Evolutionary conservation across 2,888 invertebrate species (phyloP).

Genomic region (Leuctra nigra): DNA sequence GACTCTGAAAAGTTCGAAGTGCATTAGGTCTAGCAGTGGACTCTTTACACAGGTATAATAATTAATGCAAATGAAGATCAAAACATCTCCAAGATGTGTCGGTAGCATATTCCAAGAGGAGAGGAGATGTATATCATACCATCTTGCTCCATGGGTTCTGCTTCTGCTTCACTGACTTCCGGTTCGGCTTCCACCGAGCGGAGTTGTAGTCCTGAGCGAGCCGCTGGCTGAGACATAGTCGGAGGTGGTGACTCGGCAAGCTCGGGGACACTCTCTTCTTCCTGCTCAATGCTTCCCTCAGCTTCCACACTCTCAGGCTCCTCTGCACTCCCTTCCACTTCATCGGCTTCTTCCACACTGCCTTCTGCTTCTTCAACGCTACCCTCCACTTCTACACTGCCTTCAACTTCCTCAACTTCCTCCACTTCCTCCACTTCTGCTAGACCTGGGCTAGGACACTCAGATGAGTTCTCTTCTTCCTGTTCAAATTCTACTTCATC

Average conservation of each 20-base stretch:
- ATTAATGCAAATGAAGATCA: too few relatives aligned
- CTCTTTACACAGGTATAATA: conserved; percentile 22
- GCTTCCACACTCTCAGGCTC: conserved; percentile 32
- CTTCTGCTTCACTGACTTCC: conserved; percentile 32
- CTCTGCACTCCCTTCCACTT: conserved; percentile 34
- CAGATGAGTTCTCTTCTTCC: too few relatives aligned
- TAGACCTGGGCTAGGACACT: too few relatives aligned
- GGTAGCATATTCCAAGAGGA: conserved; percentile 20
- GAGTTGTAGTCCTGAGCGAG: conserved; percentile 35
- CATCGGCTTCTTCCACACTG: conserved; percentile 23
- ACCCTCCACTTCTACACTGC: conserved; percentile 30
- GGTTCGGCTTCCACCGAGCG: not conserved
- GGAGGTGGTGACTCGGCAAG: not conserved
- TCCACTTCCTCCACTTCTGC: too few relatives aligned
- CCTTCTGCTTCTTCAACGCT: conserved; percentile 14
- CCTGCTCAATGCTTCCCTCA: conserved; percentile 33
- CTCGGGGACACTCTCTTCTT: conserved; percentile 29
- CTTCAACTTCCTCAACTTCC: not conserved
- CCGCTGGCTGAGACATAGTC: conserved; percentile 34
- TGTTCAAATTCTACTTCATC: too few relatives aligned
- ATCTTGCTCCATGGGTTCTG: conserved; percentile 29
- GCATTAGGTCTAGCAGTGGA: not conserved
- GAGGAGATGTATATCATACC: conserved; percentile 14
- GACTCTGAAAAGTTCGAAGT: too few relatives aligned
- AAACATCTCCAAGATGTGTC: conserved; percentile 21